Conservation (phyloP, 2,113 vertebrate species). For the Pyxicephalus adspersus region DNA sequence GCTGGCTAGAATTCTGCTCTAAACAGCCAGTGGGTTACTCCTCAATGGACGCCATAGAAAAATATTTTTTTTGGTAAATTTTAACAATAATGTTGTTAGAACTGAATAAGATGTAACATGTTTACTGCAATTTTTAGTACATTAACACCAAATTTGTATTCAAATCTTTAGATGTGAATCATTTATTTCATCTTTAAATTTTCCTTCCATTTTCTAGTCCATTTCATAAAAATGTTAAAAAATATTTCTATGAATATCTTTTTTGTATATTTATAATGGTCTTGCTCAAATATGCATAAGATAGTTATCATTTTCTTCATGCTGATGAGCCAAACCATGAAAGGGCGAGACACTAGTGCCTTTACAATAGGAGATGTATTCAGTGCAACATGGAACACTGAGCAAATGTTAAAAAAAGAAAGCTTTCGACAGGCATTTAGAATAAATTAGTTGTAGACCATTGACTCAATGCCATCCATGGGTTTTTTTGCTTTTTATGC, state of each 20-base stretch:
- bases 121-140: background rate
- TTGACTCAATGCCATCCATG: slow-evolving; percentile 65
- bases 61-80: too few relatives aligned
- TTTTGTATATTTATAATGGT: slow-evolving; percentile 15
- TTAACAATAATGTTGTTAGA: too few relatives aligned
- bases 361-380: slow-evolving; percentile 39
- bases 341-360: slow-evolving; percentile 31
- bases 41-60: too few relatives aligned
- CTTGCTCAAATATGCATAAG: slow-evolving; percentile 26
- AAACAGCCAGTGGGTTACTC: too few relatives aligned
- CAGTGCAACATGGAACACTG: slow-evolving; percentile 56
- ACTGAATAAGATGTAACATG: too few relatives aligned
- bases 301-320: slow-evolving; percentile 26
- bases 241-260: slow-evolving; percentile 27
- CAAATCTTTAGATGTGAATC: slow-evolving; percentile 8
- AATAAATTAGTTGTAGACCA: slow-evolving; percentile 69
- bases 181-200: slow-evolving; percentile 29
- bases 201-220: slow-evolving; percentile 8
- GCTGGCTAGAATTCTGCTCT: too few relatives aligned
- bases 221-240: slow-evolving; percentile 28
- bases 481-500: slow-evolving; percentile 39
- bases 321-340: slow-evolving; percentile 27
- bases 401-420: slow-evolving; percentile 67
- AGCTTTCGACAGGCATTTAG: slow-evolving; percentile 62
- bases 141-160: slow-evolving; percentile 5